These are phyloP conservation scores for Tetragnatha versicolor DNA, from an alignment of 1,140 invertebrate species.

Conservation along the genomic window DNA sequence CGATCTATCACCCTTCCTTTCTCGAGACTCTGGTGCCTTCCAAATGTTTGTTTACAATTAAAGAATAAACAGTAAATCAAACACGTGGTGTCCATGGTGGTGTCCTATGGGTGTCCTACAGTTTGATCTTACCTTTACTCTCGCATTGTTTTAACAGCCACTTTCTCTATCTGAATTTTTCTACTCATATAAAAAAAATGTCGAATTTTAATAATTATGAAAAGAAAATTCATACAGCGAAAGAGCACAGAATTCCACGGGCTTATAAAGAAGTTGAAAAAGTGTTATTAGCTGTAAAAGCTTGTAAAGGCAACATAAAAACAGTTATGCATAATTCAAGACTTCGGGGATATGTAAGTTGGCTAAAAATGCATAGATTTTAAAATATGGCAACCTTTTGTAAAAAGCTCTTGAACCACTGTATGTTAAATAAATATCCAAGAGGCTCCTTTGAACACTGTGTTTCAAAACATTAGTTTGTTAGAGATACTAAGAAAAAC, in stretches of 20 bases:
- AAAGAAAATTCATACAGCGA: slow-evolving; percentile 3
- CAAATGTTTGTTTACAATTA: too few species aligned
- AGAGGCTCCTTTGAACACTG: not conserved
- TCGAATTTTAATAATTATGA: too few species aligned
- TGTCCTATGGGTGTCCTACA: too few species aligned
- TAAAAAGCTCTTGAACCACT: not conserved
- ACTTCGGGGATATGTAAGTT: slow-evolving; percentile 6
- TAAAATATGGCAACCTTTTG: not conserved
- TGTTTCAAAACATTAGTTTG: not conserved
- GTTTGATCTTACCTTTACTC: too few species aligned
- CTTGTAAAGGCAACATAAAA: slow-evolving; percentile 76
- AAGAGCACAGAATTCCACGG: slow-evolving; percentile 70
- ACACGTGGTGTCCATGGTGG: too few species aligned
- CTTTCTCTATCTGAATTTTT: too few species aligned
- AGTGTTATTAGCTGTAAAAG: slow-evolving; percentile 72
- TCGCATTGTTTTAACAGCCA: too few species aligned
- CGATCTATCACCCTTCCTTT: too few species aligned
- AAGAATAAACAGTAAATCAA: too few species aligned
- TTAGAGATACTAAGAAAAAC: not conserved
- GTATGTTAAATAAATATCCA: not conserved
- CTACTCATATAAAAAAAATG: too few species aligned
- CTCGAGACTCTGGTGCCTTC: too few species aligned
- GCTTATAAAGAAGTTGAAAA: slow-evolving; percentile 77
- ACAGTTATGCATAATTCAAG: slow-evolving; percentile 44
- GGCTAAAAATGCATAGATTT: not conserved